Base-by-base conservation (phyloP, 1,140 invertebrate species). In the Leptinotarsa undecemlineata region DNA sequence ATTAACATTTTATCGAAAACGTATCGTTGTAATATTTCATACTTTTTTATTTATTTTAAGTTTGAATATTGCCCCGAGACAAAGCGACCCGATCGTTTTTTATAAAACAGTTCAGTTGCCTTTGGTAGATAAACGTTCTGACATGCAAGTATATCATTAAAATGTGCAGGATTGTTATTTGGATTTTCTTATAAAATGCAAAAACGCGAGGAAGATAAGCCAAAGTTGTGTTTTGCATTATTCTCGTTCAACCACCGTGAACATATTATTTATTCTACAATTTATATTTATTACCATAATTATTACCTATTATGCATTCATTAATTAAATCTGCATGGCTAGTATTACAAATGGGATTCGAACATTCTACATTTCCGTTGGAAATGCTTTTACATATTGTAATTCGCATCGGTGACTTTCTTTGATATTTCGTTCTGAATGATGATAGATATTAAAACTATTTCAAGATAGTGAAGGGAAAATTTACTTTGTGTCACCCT, bases 111-210 rank as follows among this genome's bases (percentile, higher is more conserved):
- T 69, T 69, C 68, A 69, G 19, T 69, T 42, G 68, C 68, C 68
- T 69, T 48, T 69, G n/a, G 68, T 48, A 69, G 68, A 69, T 69
- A 69, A 69, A 48, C 33, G 33, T 69, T 69, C 68, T 21, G 33
- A 69, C 68, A 69, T 69, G 68, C 68, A 69, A 69, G n/a, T 48
- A 21, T 48, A 69, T 69, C 48, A 69, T 69, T 69, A 69, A 48
- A 69, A 69, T 69, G 48, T 69, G 68, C 68, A 48, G 68, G 48
- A 69, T 69, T 51, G 68, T 69, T 69, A 69, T 69, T 69, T 69
- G 42, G 68, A 69, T 48, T 69, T 69, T 69, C 33, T 69, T 69
- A 69, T 48, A 57, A 69, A 69, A 69, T 69, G 48, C 68, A 69
- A 57, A 69, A 69, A 69, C 48, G 48, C 47, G 11, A 48, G 14